Evolutionary conservation across 2,888 invertebrate species (phyloP), one percentile per base, ranked within the genome.

Genomic region (Blera fallax): DNA sequence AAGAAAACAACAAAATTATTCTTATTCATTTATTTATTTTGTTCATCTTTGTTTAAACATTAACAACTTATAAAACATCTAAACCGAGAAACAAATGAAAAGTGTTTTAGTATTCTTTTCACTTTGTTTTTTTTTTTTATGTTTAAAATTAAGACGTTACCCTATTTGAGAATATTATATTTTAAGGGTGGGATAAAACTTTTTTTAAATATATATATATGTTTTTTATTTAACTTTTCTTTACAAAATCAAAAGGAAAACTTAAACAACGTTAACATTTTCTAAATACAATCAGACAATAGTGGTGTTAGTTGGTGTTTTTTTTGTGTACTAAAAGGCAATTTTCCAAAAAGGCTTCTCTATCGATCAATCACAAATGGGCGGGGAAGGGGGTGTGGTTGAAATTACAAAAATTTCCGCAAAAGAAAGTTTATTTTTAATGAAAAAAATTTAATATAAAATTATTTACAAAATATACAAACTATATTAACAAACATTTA

Each of bases 221-320:
- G n/a, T 24, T 43, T 32, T 60, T 50, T 14, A 16, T 48, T 54
- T 56, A 48, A 3, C 54, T 62, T 21, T 48, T 69, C 16, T 16
- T 29, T 56, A 58, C n/a, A 50, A 76, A 81, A 81, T 40, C 7
- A 43, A 64, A 52, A 78, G n/a, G 27, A 72, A 43, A 82, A 70
- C 43, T 45, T 32, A 77, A 81, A 56, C 10, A 64, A 37, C 54
- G 7, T 62, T 69, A 43, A 77, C 43, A 74, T 54, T 56, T 64
- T 69, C 74, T 74, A 80, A 83, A 83, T 84, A 84, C 79, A 84
- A 83, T 84, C 84, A 84, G 84, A 79, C 73, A 73, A 79, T 74
- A 79, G 80, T 84, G 62, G 58, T 80, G 52, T 84, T 79, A 74
- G 79, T 84, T 83, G 73, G 73, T 65, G 50, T 80, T 60, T 43